Base-by-base conservation (phyloP, 1,140 invertebrate genomes). In the Goniozus legneri region DNA sequence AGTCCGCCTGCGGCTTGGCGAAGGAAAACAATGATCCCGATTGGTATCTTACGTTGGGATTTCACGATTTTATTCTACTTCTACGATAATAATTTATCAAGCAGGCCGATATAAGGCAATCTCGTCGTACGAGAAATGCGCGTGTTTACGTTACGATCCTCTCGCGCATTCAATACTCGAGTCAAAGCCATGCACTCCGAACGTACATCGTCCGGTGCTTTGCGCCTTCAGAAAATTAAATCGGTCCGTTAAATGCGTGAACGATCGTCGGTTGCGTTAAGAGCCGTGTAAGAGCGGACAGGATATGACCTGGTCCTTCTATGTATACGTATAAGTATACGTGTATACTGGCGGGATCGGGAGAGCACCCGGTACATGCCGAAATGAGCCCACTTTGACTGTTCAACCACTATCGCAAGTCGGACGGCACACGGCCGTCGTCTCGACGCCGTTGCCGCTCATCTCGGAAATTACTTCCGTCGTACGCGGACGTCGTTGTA, bases 401-500 rank as follows among this genome's bases (percentile, higher is more conserved):
- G 69, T 65, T 67, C 60, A 67, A 64, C 58, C 66, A 65, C 62
- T 66, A 68, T 67, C 61, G 51, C 60, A 64, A 62, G 55, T 63
- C 58, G 53, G 47, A n/a, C 52, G 49, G 46, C 49, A 56, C n/a
- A n/a, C n/a, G n/a, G n/a, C n/a, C n/a, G n/a, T n/a, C n/a, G 42
- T 52, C 55, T 52, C 40, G 50, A 34, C 47, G 15, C n/a, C 31
- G 21, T 22, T 51, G 46, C 35, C 56, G 57, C 60, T 71, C 66
- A 65, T 69, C 68, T 69, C 59, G 66, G 63, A 67, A 71, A 71
- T 68, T 71, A 69, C 68, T 65, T 71, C 68, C 66, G 64, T 54
- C 50, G 38, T 38, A 16, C 40, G 47, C 32, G 38, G 13, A 10
- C 44, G 42, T 50, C 42, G 21, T 41, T 20, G 14, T 50, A 35